Evolutionary conservation across 37 sponge, comb jelly and placozoan genomes (phyloP).

Genomic region (Amphimedon queenslandica): DNA sequence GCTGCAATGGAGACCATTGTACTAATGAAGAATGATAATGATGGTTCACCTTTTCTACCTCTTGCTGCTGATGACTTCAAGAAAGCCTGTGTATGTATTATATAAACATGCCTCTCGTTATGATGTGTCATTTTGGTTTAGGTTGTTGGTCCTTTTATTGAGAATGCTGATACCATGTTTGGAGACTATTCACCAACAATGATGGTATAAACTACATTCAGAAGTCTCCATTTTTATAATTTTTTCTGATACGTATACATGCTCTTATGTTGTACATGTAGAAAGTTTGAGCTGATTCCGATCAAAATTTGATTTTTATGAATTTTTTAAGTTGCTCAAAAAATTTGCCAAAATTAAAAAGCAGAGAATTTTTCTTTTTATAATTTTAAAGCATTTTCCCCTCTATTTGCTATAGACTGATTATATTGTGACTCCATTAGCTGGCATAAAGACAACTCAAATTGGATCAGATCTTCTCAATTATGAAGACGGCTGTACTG

Average conservation of each 20-base stretch:
- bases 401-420: constrained; percentile 24
- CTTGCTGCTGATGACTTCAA: not conserved
- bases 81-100: constrained; percentile 9
- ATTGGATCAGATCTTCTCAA: not conserved
- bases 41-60: constrained; percentile 9
- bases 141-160: constrained; percentile 58
- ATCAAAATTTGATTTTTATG: too few relatives aligned
- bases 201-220: constrained; percentile 13
- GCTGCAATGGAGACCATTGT: constrained; percentile 35
- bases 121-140: not conserved
- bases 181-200: constrained; percentile 44
- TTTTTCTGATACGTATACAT: too few relatives aligned
- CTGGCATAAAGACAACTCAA: not conserved
- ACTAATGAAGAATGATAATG: constrained; percentile 37
- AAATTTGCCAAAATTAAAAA: too few relatives aligned
- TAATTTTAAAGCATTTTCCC: too few relatives aligned
- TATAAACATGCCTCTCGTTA: not conserved
- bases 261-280: too few relatives aligned
- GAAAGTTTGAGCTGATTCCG: too few relatives aligned
- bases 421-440: constrained; percentile 25
- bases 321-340: too few relatives aligned
- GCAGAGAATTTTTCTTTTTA: too few relatives aligned
- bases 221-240: too few relatives aligned
- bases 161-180: constrained; percentile 17
- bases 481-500: constrained; percentile 23